Percentiles rank a stretch among this genome's conserved stretches.
Conservation (phyloP, 2,113 vertebrate species). For the Oenanthe melanoleuca region DNA sequence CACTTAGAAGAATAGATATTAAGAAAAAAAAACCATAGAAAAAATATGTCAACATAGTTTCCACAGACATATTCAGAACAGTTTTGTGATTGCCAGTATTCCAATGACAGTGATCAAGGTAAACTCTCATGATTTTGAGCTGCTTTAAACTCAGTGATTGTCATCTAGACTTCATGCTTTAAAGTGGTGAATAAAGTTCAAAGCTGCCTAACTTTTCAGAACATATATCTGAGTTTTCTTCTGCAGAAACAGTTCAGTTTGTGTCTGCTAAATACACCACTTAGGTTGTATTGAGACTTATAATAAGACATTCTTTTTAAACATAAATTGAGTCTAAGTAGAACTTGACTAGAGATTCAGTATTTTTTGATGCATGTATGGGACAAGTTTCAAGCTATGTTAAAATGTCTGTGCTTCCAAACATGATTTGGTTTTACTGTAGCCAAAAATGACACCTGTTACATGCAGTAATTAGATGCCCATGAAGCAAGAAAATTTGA, state of each 20-base stretch:
- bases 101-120: not conserved
- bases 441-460: not conserved
- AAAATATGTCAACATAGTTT: not conserved
- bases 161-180: not conserved
- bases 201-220: not conserved
- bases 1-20: not conserved
- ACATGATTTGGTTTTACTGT: not conserved
- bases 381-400: not conserved
- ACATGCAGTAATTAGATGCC: not conserved
- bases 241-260: not conserved
- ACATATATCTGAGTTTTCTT: not conserved
- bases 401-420: not conserved
- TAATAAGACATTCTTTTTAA: not conserved
- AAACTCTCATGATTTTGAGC: not conserved
- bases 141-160: not conserved
- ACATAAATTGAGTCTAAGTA: not conserved
- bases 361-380: not conserved
- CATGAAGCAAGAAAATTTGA: not conserved
- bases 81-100: not conserved
- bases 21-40: not conserved
- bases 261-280: not conserved
- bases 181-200: not conserved
- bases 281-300: not conserved
- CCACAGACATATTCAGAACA: not conserved
- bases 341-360: not conserved